phyloP scores from a whole-genome alignment of 2,113 vertebrate species.

The Saiga tatarica region DNA sequence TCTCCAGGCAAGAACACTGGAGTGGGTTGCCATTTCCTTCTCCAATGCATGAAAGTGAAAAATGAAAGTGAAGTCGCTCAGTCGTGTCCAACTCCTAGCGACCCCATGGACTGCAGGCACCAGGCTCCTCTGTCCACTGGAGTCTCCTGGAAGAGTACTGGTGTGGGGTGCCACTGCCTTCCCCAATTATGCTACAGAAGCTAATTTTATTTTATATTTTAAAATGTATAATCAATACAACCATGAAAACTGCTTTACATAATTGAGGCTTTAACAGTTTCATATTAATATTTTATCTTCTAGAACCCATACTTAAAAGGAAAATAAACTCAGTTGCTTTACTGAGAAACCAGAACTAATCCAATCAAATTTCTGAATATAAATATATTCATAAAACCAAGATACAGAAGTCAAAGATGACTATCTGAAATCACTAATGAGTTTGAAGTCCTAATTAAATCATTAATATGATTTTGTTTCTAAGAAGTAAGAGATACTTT shows the following conservation, averaged over 20 bases:
- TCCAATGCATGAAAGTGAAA: no score
- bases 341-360: neutral
- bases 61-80: no score
- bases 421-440: constrained; percentile 11
- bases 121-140: no score
- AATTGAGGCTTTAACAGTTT: constrained; percentile 25
- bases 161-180: no score
- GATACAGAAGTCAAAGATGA: constrained; percentile 22
- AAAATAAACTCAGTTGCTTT: constrained; percentile 36
- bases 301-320: constrained; percentile 1
- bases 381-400: constrained; percentile 43
- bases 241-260: neutral
- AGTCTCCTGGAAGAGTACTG: no score
- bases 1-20: no score
- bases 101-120: no score
- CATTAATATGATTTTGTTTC: neutral
- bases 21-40: no score
- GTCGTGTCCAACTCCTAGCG: no score
- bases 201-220: constrained; percentile 14
- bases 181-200: neutral
- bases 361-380: constrained; percentile 34
- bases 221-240: neutral
- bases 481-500: constrained; percentile 10
- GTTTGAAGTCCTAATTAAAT: neutral
- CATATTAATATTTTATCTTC: constrained; percentile 33